Evolutionary conservation across 2,888 invertebrate genomes (phyloP).

Genomic region (Dryadula phaetusa): DNA sequence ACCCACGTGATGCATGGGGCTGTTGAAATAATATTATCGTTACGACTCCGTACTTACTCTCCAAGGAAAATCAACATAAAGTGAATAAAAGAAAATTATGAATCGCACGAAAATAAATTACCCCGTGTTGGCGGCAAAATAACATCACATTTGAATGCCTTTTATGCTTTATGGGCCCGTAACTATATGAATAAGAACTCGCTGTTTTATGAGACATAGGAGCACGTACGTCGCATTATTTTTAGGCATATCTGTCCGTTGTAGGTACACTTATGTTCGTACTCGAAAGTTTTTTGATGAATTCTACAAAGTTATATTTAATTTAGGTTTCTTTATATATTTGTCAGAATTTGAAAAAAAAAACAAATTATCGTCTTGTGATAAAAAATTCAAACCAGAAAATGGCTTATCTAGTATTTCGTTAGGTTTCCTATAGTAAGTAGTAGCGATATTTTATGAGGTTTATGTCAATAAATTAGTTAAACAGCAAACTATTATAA

Average conservation of each 20-base stretch:
- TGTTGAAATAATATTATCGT: conserved; percentile 84
- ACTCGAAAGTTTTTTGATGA: neutral
- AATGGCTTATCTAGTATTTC: too few relatives aligned
- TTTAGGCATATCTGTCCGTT: conserved; percentile 54
- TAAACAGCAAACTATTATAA: too few relatives aligned
- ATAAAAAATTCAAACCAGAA: too few relatives aligned
- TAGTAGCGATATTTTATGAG: too few relatives aligned
- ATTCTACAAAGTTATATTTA: neutral
- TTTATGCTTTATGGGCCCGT: conserved; percentile 83
- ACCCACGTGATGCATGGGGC: conserved; percentile 75
- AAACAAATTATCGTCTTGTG: too few relatives aligned
- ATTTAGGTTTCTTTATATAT: neutral
- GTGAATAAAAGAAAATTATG: conserved; percentile 85
- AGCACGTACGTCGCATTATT: conserved; percentile 80
- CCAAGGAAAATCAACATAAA: conserved; percentile 84
- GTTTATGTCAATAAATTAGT: too few relatives aligned
- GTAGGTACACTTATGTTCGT: neutral
- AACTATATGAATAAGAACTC: conserved; percentile 82
- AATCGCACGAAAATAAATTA: conserved; percentile 84
- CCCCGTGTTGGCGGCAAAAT: conserved; percentile 84
- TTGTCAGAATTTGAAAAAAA: too few relatives aligned
- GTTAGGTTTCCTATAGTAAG: too few relatives aligned
- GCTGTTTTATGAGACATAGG: conserved; percentile 76
- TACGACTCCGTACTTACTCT: conserved; percentile 79
- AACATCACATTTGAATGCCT: conserved; percentile 85